Conservation (phyloP, 2,113 vertebrate genomes). For the Zapus hudsonius region DNA sequence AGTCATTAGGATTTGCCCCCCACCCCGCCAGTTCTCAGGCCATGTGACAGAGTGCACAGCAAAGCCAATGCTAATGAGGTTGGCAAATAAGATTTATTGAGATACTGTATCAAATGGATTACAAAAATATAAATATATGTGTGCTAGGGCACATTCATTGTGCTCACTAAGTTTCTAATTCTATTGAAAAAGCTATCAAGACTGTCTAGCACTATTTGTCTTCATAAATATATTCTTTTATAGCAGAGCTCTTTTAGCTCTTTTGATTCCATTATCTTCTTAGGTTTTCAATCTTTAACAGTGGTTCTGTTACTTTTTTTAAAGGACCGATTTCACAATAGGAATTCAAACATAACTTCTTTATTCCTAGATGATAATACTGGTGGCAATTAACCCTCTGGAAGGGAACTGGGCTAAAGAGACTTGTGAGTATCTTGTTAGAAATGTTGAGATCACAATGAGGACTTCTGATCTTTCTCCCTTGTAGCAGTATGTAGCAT, state of each 20-base stretch:
- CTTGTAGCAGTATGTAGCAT: not conserved
- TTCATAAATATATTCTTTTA: slow-evolving; percentile 71
- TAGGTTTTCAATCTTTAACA: slow-evolving; percentile 55
- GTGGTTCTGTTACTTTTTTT: slow-evolving; percentile 41
- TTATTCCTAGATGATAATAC: slow-evolving; percentile 52
- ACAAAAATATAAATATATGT: slow-evolving; percentile 74
- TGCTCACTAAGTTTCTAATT: slow-evolving; percentile 65
- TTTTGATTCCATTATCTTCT: slow-evolving; percentile 64
- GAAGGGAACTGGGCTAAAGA: not conserved
- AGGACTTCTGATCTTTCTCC: slow-evolving; percentile 35
- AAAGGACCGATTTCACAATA: slow-evolving; percentile 60
- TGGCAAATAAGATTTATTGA: slow-evolving; percentile 78
- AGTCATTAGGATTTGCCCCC: slow-evolving; percentile 60
- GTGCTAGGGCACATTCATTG: slow-evolving; percentile 65
- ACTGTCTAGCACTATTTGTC: slow-evolving; percentile 64
- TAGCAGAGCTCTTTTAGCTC: slow-evolving; percentile 48
- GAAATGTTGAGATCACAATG: not conserved
- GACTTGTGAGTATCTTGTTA: not conserved
- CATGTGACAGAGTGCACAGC: slow-evolving; percentile 62
- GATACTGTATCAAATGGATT: slow-evolving; percentile 76
- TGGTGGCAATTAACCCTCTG: slow-evolving; percentile 18
- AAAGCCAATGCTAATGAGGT: slow-evolving; percentile 76
- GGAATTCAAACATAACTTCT: slow-evolving; percentile 29
- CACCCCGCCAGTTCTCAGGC: slow-evolving; percentile 55
- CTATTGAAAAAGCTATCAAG: slow-evolving; percentile 74